These are phyloP conservation scores for Ivindomyrus marchei DNA, from an alignment of 2,113 vertebrate species.

Conservation along the genomic window DNA sequence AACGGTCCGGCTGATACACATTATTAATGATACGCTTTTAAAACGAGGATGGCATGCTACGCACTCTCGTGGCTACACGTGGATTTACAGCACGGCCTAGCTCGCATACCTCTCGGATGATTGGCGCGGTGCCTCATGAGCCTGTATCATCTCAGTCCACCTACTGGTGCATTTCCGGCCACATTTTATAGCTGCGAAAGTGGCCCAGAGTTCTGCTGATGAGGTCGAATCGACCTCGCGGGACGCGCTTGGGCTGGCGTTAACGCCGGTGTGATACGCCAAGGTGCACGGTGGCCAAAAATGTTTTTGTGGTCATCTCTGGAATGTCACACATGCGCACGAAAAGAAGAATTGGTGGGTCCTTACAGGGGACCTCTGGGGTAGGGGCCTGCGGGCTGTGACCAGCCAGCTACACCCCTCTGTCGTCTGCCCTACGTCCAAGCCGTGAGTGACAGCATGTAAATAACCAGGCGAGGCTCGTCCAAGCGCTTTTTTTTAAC, in stretches of 20 bases:
- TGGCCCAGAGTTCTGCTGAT: slow-evolving; percentile 44
- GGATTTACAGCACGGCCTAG: slow-evolving; percentile 27
- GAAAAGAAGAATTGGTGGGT: not conserved
- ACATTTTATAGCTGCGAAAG: slow-evolving; percentile 57
- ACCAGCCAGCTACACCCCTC: not conserved
- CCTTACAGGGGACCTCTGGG: not conserved
- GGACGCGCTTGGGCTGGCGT: slow-evolving; percentile 38
- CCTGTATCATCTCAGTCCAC: slow-evolving; percentile 29
- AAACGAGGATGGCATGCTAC: not conserved
- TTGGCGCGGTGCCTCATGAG: slow-evolving; percentile 20
- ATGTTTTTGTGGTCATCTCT: not conserved
- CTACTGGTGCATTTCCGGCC: slow-evolving; percentile 50
- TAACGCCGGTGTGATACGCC: slow-evolving; percentile 23
- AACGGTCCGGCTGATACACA: not conserved
- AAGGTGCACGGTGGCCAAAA: slow-evolving; percentile 6
- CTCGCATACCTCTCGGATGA: slow-evolving; percentile 21
- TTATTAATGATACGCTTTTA: not conserved
- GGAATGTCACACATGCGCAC: not conserved
- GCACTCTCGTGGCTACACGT: slow-evolving; percentile 17
- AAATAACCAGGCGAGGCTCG: not conserved
- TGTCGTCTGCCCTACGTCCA: not conserved
- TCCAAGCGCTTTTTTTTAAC: not conserved
- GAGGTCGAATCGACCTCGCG: slow-evolving; percentile 26
- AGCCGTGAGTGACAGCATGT: too few species aligned
- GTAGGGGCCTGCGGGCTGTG: not conserved